Conservation (phyloP, 2,888 invertebrate genomes). For the Thymelicus sylvestris region DNA sequence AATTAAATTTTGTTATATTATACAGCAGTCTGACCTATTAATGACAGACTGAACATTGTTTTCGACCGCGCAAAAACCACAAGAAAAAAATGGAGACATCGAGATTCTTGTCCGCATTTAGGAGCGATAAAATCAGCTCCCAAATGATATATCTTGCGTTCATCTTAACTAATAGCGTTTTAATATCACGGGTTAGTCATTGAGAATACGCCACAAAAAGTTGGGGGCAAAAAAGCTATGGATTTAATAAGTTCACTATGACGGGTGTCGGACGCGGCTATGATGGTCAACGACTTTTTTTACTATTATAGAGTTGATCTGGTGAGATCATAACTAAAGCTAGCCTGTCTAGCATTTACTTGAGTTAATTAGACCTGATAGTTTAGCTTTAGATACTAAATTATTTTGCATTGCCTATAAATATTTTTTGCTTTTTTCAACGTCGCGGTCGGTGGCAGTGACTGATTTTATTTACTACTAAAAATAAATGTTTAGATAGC, state of each 20-base stretch:
- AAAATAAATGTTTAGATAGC: too few relatives aligned
- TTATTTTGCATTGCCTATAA: neutral
- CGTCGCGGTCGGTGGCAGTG: neutral
- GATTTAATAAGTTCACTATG: conserved; percentile 42
- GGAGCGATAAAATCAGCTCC: conserved; percentile 75
- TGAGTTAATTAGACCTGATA: conserved; percentile 30
- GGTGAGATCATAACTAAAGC: conserved; percentile 29
- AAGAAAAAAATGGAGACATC: conserved; percentile 71
- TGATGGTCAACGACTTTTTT: conserved; percentile 39
- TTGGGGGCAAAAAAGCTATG: conserved; percentile 42
- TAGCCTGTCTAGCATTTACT: conserved; percentile 14
- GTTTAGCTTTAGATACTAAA: neutral
- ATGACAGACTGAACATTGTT: conserved; percentile 65
- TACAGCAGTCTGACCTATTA: conserved; percentile 56
- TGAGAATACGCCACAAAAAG: conserved; percentile 45
- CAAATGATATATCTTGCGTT: conserved; percentile 75
- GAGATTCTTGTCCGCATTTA: conserved; percentile 77
- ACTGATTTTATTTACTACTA: neutral
- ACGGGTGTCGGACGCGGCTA: conserved; percentile 42
- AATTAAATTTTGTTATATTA: conserved; percentile 31
- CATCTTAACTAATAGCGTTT: conserved; percentile 80
- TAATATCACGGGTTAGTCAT: conserved; percentile 79
- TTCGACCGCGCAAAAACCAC: conserved; percentile 59
- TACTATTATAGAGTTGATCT: conserved; percentile 38
- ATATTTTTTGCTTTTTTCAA: neutral